Base-by-base conservation (phyloP, 2,797 vertebrate species). In the Pseudomugil gertrudae region DNA sequence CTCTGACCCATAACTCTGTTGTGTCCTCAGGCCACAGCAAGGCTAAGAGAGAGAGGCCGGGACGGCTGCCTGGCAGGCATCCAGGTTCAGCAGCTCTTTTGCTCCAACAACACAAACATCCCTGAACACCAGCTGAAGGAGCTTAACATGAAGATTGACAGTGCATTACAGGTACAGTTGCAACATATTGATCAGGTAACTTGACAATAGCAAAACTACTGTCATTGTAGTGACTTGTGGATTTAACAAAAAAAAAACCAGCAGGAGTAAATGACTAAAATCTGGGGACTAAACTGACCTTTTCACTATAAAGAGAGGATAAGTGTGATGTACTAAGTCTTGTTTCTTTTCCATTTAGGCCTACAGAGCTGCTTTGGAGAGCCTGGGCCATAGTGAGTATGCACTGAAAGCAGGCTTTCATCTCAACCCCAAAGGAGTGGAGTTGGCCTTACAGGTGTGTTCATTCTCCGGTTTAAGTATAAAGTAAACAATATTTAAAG, bases 71-170 rank as follows among this genome's bases (percentile, higher is more conserved):
- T 99, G 92, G 95, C 97, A 63, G 98, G 98, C 75, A 94, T 99
- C 80, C 97, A 99, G 93, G 98, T 99, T 77, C 98, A 99, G 80
- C 96, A 98, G 66, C 96, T 99, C 80, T 99, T 99, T 92, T 99
- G 98, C 90, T 97, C 96, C 21, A 97, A 99, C 85, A 97, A 92
- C 81, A 94, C 96, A 74, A 94, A 94, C 66, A 96, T 99, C 83
- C 96, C 97, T 29, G 98, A 99, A 81, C 96, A 98, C 89, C 98
- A 98, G 89, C 95, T 99, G 69, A 99, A 98, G 91, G 97, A 98
- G 64, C 94, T 99, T 71, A 98, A 98, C 85, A 69, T 96, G 87
- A 98, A 97, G 92, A 98, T 97, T 17, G 96, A 99, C 93, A 95
- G 92, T 78, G 96, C 98, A 92, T 91, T 99, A 89, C 98, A 98